A percentile compares a stretch with the other conserved stretches of the same genome.
Conservation (phyloP, 1,140 invertebrate species). For the Drosophila virilis region DNA sequence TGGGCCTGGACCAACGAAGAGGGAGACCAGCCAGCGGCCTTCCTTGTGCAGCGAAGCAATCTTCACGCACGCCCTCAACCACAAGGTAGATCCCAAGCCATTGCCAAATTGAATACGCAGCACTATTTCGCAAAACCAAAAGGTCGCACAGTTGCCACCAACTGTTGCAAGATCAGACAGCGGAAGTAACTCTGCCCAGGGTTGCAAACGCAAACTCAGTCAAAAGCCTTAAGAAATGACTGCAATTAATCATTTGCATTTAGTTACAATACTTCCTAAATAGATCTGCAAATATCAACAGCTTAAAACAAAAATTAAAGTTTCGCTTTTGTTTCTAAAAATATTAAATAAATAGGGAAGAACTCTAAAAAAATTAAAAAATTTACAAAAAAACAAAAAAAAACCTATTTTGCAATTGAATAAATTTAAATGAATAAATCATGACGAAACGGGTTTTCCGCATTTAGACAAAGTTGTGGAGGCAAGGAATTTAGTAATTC, state of each 20-base stretch:
- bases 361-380: too few species aligned
- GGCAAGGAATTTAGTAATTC: too few species aligned
- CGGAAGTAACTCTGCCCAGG: slow-evolving; percentile 38
- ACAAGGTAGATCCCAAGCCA: slow-evolving; percentile 9
- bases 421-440: too few species aligned
- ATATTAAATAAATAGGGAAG: too few species aligned
- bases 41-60: slow-evolving; percentile 68
- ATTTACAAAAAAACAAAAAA: too few species aligned
- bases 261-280: background rate
- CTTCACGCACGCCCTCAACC: slow-evolving; percentile 75
- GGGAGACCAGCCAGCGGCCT: slow-evolving; percentile 65
- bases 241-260: slow-evolving; percentile 17
- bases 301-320: background rate
- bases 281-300: background rate
- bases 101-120: slow-evolving; percentile 53
- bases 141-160: slow-evolving; percentile 33
- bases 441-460: too few species aligned
- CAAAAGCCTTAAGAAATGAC: slow-evolving; percentile 22
- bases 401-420: too few species aligned
- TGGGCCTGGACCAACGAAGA: slow-evolving; percentile 20
- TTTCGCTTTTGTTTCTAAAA: too few species aligned
- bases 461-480: too few species aligned
- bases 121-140: background rate
- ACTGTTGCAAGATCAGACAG: slow-evolving; percentile 1
- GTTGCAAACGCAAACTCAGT: slow-evolving; percentile 10